A percentile compares a stretch with the other conserved stretches of the same genome.
phyloP scores from a whole-genome alignment of 2,113 vertebrate genomes.

The Oncorhynchus mykiss region DNA sequence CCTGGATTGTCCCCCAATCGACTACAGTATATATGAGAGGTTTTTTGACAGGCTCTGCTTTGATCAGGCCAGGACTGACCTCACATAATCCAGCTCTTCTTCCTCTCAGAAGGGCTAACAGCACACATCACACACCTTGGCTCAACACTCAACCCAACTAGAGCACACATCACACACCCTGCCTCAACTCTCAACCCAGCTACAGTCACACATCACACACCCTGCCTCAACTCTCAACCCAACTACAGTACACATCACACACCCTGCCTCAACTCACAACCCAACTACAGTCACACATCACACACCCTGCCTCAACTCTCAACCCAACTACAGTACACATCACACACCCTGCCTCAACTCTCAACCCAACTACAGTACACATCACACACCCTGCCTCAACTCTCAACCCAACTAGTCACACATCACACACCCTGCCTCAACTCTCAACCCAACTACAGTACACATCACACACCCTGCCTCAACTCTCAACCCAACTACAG shows the following conservation, averaged over 20 bases:
- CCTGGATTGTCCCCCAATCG: constrained; percentile 26
- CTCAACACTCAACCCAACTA: constrained; percentile 42
- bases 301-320: not conserved
- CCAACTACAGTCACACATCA: not conserved
- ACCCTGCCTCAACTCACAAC: constrained; percentile 6
- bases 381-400: constrained; percentile 42
- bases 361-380: not conserved
- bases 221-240: constrained; percentile 47
- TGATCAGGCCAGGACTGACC: constrained; percentile 63
- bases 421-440: constrained; percentile 15
- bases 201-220: constrained; percentile 35
- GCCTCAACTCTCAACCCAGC: not conserved
- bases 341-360: constrained; percentile 37
- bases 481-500: constrained; percentile 29
- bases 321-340: constrained; percentile 22
- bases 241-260: constrained; percentile 6
- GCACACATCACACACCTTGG: constrained; percentile 38
- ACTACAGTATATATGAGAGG: constrained; percentile 26
- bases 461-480: constrained; percentile 40
- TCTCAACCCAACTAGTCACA: constrained; percentile 33
- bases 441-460: constrained; percentile 17
- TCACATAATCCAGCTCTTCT: constrained; percentile 53
- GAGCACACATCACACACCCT: not conserved
- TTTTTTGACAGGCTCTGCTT: constrained; percentile 61
- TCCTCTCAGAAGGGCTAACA: constrained; percentile 43